These are phyloP conservation scores for Bombyx huttoni DNA, from an alignment of 2,888 invertebrate species.

Conservation along the genomic window DNA sequence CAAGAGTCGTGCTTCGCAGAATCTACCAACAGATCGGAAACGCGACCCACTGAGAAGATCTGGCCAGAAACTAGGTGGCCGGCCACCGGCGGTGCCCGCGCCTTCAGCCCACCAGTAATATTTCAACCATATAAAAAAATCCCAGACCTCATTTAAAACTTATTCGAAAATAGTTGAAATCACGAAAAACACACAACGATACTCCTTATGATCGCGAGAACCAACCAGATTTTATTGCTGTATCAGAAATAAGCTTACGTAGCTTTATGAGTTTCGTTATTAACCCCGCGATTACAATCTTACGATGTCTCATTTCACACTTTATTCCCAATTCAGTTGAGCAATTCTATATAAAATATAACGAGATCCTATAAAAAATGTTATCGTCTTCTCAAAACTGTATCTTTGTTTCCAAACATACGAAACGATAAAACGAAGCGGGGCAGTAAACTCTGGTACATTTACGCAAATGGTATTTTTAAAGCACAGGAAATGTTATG, in stretches of 20 bases:
- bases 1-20: too few relatives aligned
- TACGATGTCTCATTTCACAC: slow-evolving; percentile 5
- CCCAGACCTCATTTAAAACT: too few relatives aligned
- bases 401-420: neutral
- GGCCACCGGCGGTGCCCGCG: too few relatives aligned
- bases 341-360: neutral
- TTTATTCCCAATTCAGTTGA: slow-evolving; percentile 6
- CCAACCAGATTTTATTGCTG: neutral
- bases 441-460: neutral
- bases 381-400: slow-evolving; percentile 3
- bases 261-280: slow-evolving; percentile 2
- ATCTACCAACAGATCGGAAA: too few relatives aligned
- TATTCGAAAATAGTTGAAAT: too few relatives aligned
- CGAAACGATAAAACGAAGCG: neutral
- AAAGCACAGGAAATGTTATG: too few relatives aligned
- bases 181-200: too few relatives aligned
- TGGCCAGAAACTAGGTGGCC: too few relatives aligned
- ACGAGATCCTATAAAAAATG: slow-evolving; percentile 1
- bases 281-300: slow-evolving; percentile 7
- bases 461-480: too few relatives aligned
- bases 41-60: too few relatives aligned
- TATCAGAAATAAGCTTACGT: neutral
- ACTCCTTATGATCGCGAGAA: neutral
- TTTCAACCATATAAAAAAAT: too few relatives aligned
- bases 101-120: too few relatives aligned